A percentile compares a stretch with the other conserved stretches of the same genome.
phyloP scores from a whole-genome alignment of 2,888 invertebrate genomes.

The Orthonychiurus folsomi region DNA sequence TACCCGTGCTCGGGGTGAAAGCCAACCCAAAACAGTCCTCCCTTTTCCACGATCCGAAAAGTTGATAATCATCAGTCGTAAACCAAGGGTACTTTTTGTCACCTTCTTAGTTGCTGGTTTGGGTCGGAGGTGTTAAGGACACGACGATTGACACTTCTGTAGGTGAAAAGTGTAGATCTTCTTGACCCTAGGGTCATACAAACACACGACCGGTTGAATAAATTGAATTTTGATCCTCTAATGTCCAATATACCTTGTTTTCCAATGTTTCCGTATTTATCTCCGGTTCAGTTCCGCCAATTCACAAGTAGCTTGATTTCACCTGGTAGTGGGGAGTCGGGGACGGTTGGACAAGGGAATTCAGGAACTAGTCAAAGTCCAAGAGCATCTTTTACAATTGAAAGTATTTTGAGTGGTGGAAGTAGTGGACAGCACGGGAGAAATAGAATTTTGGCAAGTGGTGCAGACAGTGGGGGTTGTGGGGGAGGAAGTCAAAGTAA shows the following conservation, averaged over 20 bases:
- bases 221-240: too few species aligned
- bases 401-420: slow-evolving; percentile 32
- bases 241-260: slow-evolving; percentile 34
- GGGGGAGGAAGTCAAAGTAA: not conserved
- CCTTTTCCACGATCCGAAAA: slow-evolving; percentile 3
- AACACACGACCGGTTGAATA: too few species aligned
- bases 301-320: slow-evolving; percentile 13
- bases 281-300: slow-evolving; percentile 26
- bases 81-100: not conserved
- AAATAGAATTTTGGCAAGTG: slow-evolving; percentile 7
- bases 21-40: slow-evolving; percentile 1
- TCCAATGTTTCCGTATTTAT: slow-evolving; percentile 28
- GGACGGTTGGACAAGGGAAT: slow-evolving; percentile 10
- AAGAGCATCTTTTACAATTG: slow-evolving; percentile 38
- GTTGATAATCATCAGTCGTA: not conserved
- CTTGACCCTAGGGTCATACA: too few species aligned
- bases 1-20: slow-evolving; percentile 7
- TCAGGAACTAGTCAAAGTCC: slow-evolving; percentile 5
- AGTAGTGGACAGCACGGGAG: slow-evolving; percentile 10
- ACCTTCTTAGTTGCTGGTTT: not conserved
- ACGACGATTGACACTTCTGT: too few species aligned
- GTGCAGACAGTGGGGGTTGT: slow-evolving; percentile 14
- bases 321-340: not conserved
- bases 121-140: not conserved
- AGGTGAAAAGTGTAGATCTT: too few species aligned